Conservation (phyloP, 2,113 vertebrate species). For the Amphiprion percula region DNA sequence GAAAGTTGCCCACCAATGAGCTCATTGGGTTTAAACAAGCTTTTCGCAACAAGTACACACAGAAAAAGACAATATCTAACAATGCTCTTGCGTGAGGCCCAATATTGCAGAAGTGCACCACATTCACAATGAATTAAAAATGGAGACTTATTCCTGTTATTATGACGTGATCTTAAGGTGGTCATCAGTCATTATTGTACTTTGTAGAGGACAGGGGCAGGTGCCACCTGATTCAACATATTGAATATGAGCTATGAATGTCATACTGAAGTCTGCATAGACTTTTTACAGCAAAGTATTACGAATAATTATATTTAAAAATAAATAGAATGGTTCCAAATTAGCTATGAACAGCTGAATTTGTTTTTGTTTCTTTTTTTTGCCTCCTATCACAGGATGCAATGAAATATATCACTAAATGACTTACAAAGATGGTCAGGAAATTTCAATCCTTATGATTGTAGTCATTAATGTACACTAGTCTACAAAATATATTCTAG, state of each 20-base stretch:
- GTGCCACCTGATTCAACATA: neutral
- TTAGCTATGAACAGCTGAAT: too few relatives aligned
- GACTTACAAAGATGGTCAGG: too few relatives aligned
- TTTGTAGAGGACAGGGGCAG: neutral
- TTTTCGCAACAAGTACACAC: too few relatives aligned
- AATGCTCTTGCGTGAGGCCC: slow-evolving; percentile 39
- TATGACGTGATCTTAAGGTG: neutral
- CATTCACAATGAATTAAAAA: neutral
- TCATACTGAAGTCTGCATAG: neutral
- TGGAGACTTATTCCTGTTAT: neutral
- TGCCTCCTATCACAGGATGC: too few relatives aligned
- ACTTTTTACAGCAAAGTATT: neutral
- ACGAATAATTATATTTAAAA: too few relatives aligned
- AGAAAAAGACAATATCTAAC: neutral
- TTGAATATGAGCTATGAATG: neutral
- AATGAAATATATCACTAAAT: too few relatives aligned
- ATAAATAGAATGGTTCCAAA: too few relatives aligned
- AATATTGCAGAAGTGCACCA: neutral
- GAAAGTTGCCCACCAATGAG: too few relatives aligned
- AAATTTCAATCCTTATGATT: too few relatives aligned
- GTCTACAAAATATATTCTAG: too few relatives aligned
- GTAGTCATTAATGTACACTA: too few relatives aligned
- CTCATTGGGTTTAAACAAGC: neutral
- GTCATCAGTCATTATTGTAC: neutral
- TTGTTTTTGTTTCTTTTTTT: too few relatives aligned